A percentile compares a stretch with the other conserved stretches of the same genome.
These are phyloP conservation scores for Bolinopsis microptera DNA, from an alignment of 37 sponge, comb jelly and placozoan species.

Conservation along the genomic window DNA sequence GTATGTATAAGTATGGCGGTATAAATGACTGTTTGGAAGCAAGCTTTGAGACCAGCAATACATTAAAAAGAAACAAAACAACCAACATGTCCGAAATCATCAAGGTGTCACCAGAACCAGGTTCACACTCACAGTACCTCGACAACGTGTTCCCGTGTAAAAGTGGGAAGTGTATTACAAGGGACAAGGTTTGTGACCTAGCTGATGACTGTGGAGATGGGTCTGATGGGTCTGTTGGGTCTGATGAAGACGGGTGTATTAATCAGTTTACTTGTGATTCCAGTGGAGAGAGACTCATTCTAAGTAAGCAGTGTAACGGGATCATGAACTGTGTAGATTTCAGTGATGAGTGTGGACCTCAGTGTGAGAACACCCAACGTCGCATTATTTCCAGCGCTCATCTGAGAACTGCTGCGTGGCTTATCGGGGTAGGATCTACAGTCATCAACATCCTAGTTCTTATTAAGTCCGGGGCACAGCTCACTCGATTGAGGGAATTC, in stretches of 20 bases:
- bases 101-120: too few relatives aligned
- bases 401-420: neutral
- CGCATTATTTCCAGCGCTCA: neutral
- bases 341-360: neutral
- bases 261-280: neutral
- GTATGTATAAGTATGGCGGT: neutral
- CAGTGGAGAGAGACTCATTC: neutral
- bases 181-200: neutral
- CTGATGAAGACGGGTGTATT: neutral
- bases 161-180: neutral
- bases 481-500: neutral
- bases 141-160: neutral
- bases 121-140: too few relatives aligned
- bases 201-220: neutral
- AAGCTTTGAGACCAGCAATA: neutral
- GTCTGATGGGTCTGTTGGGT: too few relatives aligned
- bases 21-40: neutral
- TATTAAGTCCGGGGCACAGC: neutral
- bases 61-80: neutral
- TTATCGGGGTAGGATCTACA: neutral
- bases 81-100: too few relatives aligned
- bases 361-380: neutral
- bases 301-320: neutral
- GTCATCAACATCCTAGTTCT: neutral
- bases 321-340: neutral